Evolutionary conservation across 2,888 invertebrate genomes (phyloP), one percentile per base, ranked within the genome.

Genomic region (Eugnorisma glareosa): DNA sequence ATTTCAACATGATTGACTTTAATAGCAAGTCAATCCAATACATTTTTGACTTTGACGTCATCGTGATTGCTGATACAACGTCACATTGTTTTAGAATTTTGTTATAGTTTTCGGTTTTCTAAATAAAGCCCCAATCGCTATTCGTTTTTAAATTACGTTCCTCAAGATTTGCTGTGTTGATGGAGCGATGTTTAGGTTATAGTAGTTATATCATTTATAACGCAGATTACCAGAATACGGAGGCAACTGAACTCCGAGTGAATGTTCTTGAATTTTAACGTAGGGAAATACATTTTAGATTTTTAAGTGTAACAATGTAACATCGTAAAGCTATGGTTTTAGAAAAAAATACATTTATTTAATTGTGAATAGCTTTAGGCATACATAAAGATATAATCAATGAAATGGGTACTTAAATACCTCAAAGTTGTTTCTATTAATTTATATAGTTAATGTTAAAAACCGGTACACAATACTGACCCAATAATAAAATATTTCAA

Each of bases 171-270:
- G 73, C 84, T 83, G 79, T 86, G 87, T 86, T 90, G 90, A 89
- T 87, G 90, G 86, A 88, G 87, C 83, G 88, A 90, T 89, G 90
- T 86, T 89, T 86, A 90, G 87, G 85, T 84, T 87, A 87, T 83
- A 86, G 84, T 89, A 84, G 82, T 88, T 85, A 82, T 83, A 86
- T 71, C 84, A 88, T 89, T 90, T 89, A 85, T 88, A 88, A 83
- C 82, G 83, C 80, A 86, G 88, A 90, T 90, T 89, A 89, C 83
- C 83, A 82, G 82, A 82, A 81, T 83, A 77, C 75, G 72, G 78
- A 84, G 78, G 73, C 82, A 81, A 85, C 75, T 77, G 76, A 85
- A 86, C 77, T 79, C 66, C 40, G 28, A 75, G 73, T 81, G 77
- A 77, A 81, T 80, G 73, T 75, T 80, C 71, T 75, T 83, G 72